These are phyloP conservation scores for Lepidurus packardi DNA, from an alignment of 1,140 invertebrate species.

Conservation along the genomic window DNA sequence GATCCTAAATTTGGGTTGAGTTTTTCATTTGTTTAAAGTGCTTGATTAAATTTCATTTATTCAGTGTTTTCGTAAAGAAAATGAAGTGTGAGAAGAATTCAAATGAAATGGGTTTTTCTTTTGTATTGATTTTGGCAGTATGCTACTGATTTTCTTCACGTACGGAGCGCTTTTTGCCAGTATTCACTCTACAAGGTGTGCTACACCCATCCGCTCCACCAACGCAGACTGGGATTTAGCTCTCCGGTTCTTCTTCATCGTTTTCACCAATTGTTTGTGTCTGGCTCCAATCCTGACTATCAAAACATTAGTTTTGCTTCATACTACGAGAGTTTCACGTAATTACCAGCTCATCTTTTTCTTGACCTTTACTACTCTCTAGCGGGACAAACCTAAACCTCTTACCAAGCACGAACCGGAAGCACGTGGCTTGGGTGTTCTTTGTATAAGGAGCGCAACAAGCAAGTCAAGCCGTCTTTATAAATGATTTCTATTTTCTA, in stretches of 20 bases:
- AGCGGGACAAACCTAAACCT: too few species aligned
- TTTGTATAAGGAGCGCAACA: too few species aligned
- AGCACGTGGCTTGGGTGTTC: too few species aligned
- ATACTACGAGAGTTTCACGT: not conserved
- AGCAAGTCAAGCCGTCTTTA: too few species aligned
- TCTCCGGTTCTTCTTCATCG: slow-evolving; percentile 66
- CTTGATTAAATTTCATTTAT: too few species aligned
- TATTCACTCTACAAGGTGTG: slow-evolving; percentile 56
- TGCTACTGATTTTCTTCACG: slow-evolving; percentile 56
- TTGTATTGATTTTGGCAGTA: slow-evolving; percentile 42
- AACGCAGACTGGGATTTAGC: slow-evolving; percentile 61
- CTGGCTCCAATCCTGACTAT: slow-evolving; percentile 54
- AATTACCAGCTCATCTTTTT: not conserved
- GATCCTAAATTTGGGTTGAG: too few species aligned
- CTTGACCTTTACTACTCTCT: too few species aligned
- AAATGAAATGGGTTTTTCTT: too few species aligned
- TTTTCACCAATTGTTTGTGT: slow-evolving; percentile 64
- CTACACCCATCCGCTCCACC: slow-evolving; percentile 50
- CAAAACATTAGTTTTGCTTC: not conserved
- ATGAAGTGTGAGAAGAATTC: too few species aligned
- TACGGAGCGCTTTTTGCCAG: slow-evolving; percentile 62
- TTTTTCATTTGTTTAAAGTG: too few species aligned
- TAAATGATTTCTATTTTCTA: not conserved
- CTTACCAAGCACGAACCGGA: too few species aligned
- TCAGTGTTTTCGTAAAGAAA: too few species aligned